Conservation (phyloP, 2,113 vertebrate genomes). For the Passerina amoena region DNA sequence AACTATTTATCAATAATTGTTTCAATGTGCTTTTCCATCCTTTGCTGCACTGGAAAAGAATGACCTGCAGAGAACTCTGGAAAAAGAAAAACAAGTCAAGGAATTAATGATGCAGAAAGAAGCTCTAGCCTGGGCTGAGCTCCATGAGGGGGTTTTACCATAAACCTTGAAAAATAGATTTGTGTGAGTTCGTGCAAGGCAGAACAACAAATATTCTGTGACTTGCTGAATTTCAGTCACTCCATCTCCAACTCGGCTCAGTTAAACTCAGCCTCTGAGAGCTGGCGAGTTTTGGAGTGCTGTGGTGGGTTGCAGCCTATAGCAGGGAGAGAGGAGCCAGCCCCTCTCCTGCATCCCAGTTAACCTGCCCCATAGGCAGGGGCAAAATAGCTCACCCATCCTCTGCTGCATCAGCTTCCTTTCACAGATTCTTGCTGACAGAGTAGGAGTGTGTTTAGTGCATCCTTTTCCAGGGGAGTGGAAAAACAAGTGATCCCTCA, state of each 20-base stretch:
- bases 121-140: neutral
- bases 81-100: conserved; percentile 8
- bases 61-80: neutral
- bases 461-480: neutral
- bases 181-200: neutral
- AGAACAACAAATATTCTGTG: neutral
- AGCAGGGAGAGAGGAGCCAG: neutral
- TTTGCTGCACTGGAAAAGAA: neutral
- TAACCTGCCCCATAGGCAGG: neutral
- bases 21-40: neutral
- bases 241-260: accelerated
- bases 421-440: accelerated
- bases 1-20: conserved; percentile 17
- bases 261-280: neutral
- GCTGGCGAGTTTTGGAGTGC: neutral
- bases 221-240: neutral
- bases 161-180: neutral
- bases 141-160: neutral
- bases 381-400: neutral
- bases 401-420: neutral
- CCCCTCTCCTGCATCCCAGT: neutral
- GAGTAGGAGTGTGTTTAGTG: accelerated
- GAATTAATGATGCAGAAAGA: neutral
- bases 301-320: neutral
- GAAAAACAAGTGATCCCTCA: neutral